Conservation (phyloP, 2,888 invertebrate species). For the Mythimna albipuncta region DNA sequence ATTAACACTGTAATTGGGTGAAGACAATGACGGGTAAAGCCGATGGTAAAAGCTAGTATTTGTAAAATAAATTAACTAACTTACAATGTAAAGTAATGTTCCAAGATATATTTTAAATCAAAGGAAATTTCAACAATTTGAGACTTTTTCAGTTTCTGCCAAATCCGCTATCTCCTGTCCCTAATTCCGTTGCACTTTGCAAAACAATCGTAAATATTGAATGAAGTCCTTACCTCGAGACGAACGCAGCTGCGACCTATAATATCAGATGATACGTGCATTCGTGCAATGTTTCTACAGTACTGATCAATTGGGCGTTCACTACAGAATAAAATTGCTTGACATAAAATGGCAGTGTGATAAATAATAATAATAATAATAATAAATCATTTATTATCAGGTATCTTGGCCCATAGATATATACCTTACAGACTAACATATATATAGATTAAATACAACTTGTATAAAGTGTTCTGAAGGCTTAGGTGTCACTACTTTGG, state of each 20-base stretch:
- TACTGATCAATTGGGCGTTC: constrained; percentile 14
- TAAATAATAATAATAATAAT: too few species aligned
- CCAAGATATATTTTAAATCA: too few species aligned
- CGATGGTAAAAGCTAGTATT: too few species aligned
- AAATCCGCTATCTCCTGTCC: constrained; percentile 8
- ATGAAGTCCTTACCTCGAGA: constrained; percentile 77
- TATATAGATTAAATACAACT: too few species aligned
- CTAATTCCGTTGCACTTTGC: constrained; percentile 38
- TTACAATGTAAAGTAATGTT: too few species aligned
- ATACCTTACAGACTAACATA: too few species aligned
- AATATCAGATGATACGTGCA: constrained; percentile 54
- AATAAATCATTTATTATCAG: too few species aligned
- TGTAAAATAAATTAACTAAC: too few species aligned
- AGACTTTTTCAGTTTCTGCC: not conserved
- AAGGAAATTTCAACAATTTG: too few species aligned
- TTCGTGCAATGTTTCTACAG: constrained; percentile 31
- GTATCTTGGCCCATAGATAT: too few species aligned
- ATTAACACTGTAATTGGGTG: too few species aligned
- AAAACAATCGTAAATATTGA: constrained; percentile 84
- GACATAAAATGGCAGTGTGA: not conserved
- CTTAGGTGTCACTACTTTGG: not conserved
- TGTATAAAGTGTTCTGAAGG: not conserved
- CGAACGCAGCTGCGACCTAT: constrained; percentile 72
- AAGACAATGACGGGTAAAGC: too few species aligned
- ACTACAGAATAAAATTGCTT: not conserved